Evolutionary conservation across 2,888 invertebrate species (phyloP), one percentile per base, ranked within the genome.

Genomic region (Pycnomerus fuliginosus): DNA sequence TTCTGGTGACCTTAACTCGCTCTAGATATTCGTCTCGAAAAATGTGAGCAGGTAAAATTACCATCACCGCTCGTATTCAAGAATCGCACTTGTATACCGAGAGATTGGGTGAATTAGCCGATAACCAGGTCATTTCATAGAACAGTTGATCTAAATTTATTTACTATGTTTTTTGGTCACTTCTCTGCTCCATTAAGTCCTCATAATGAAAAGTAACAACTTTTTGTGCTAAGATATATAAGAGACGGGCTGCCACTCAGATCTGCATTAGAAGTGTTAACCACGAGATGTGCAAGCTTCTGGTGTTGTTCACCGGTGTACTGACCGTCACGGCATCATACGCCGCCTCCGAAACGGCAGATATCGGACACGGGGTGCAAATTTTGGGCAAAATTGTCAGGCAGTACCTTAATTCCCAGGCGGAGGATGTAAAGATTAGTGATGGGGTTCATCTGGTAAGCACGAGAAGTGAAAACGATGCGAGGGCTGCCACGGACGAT

Each of bases 361-460:
- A 62, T 46, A 41, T 56, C 33, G 53, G 55, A n/a, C 61, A 69
- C 44, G 67, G 64, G 16, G 31, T 69, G 16, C 65, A 67, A 35
- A 64, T 69, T 25, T 40, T 70, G 12, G 58, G 67, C 11, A 70
- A 71, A 54, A 52, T 63, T 10, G 71, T 82, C 28, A 72, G 78
- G 38, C 79, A 80, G 53, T 68, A 76, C 52, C 59, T 83, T 23
- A 76, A 76, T 44, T 68, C 73, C 23, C 73, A 71, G 43, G 65
- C 72, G 12, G 77, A 78, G 50, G 80, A 80, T 60, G 58, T 81
- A 44, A 77, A 78, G 46, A 65, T 85, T 15, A 72, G 79, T 5
- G 81, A 84, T 10, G 85, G 85, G 30, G 79, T 85, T 16, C 82
- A 76, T 55, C 69, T 85, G 60, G 79, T 84, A 22, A 78, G 77